Evolutionary conservation across 2,113 vertebrate genomes (phyloP).

Genomic region (Nerophis ophidion): DNA sequence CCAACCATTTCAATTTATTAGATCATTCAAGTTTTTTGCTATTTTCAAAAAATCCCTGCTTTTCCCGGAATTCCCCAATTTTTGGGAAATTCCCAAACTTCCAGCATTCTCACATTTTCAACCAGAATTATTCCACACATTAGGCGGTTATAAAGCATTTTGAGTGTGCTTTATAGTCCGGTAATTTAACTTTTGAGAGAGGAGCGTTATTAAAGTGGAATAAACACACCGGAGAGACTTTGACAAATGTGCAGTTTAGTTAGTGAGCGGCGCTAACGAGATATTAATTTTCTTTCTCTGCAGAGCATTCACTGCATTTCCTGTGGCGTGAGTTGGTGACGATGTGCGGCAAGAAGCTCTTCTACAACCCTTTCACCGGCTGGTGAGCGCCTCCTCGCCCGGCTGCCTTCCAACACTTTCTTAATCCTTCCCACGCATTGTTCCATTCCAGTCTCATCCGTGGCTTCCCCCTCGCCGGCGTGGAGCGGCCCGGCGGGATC

Average conservation of each 20-base stretch:
- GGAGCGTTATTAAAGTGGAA: too few species aligned
- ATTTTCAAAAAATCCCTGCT: too few species aligned
- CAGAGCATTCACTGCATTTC: constrained; percentile 83
- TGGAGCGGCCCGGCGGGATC: constrained; percentile 92
- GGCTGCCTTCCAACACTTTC: not conserved
- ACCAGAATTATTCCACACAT: too few species aligned
- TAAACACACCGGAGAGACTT: too few species aligned
- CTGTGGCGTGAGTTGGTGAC: constrained; percentile 88
- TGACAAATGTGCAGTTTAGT: not conserved
- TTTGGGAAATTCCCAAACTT: too few species aligned
- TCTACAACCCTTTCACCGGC: constrained; percentile 93
- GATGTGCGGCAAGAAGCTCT: constrained; percentile 85
- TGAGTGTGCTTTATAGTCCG: too few species aligned
- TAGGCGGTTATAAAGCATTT: too few species aligned
- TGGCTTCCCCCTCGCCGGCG: constrained; percentile 81
- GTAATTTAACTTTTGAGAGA: too few species aligned
- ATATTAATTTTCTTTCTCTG: constrained; percentile 29
- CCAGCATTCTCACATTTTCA: too few species aligned
- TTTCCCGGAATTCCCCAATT: too few species aligned
- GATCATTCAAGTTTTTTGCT: too few species aligned
- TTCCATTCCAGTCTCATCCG: constrained; percentile 80
- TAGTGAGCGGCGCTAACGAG: not conserved
- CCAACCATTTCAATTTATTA: too few species aligned
- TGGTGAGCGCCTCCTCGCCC: constrained; percentile 71
- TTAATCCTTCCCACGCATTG: not conserved